These are phyloP conservation scores for Sminthopsis crassicaudata DNA, from an alignment of 2,113 vertebrate species.

Conservation along the genomic window DNA sequence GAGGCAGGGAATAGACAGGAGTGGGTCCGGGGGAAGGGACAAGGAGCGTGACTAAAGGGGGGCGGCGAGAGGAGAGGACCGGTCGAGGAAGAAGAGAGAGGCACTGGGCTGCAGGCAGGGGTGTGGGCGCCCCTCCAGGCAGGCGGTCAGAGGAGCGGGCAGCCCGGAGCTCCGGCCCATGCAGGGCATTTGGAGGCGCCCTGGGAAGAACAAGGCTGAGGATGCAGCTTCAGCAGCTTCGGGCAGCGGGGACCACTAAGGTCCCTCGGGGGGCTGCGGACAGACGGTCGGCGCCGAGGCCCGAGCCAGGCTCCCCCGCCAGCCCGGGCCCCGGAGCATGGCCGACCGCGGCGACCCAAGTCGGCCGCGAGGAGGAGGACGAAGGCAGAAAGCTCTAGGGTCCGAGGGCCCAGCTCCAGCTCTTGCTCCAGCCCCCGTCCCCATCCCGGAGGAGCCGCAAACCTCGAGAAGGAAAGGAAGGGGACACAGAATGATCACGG, in stretches of 20 bases:
- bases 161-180: not conserved
- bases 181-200: not conserved
- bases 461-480: constrained; percentile 74
- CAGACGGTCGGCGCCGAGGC: constrained; percentile 1
- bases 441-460: constrained; percentile 34
- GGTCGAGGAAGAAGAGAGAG: constrained; percentile 73
- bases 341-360: constrained; percentile 66
- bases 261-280: not conserved
- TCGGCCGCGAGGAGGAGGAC: constrained; percentile 23
- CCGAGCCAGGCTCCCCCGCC: constrained; percentile 55
- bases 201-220: not conserved
- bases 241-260: constrained; percentile 9
- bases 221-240: not conserved
- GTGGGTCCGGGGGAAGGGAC: not conserved
- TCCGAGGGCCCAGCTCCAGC: not conserved
- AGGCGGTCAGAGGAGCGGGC: not conserved
- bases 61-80: constrained; percentile 69
- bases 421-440: constrained; percentile 7
- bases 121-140: not conserved
- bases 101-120: constrained; percentile 58
- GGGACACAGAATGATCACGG: constrained; percentile 36
- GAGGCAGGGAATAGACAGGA: not conserved
- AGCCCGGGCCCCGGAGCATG: constrained; percentile 24
- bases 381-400: not conserved
- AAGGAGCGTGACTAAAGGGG: not conserved